A percentile compares a stretch with the other conserved stretches of the same genome.
phyloP scores from a whole-genome alignment of 2,888 invertebrate genomes.

The Bruchidius siliquastri region DNA sequence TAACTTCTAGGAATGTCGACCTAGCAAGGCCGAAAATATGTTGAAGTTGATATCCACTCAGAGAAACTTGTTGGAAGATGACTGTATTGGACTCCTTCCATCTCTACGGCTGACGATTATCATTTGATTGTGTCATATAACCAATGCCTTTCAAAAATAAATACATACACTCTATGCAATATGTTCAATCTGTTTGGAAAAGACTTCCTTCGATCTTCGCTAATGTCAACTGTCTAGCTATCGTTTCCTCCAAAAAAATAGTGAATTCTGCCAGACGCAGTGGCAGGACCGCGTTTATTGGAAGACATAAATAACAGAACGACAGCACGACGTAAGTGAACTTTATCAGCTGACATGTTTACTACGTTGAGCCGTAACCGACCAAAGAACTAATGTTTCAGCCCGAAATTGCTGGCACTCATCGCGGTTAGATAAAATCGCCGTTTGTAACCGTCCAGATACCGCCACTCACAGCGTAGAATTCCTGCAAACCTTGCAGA shows the following conservation, averaged over 20 bases:
- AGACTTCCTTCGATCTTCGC: too few relatives aligned
- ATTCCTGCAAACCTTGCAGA: neutral
- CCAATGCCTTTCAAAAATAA: too few relatives aligned
- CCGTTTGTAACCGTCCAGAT: neutral
- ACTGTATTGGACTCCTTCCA: too few relatives aligned
- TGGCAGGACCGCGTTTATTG: neutral
- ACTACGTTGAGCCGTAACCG: neutral
- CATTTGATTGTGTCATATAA: too few relatives aligned
- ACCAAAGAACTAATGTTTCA: neutral
- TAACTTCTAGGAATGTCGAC: too few relatives aligned
- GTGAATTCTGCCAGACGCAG: neutral
- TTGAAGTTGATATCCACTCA: too few relatives aligned
- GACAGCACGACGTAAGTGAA: neutral
- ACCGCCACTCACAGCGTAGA: neutral
- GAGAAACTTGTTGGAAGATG: too few relatives aligned
- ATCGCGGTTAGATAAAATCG: neutral
- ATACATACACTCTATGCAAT: too few relatives aligned
- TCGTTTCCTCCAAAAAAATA: neutral
- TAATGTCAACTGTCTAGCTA: neutral
- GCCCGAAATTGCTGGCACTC: neutral
- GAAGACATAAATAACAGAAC: neutral
- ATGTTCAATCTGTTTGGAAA: too few relatives aligned
- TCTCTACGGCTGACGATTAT: too few relatives aligned
- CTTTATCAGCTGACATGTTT: neutral
- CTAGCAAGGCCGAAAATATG: too few relatives aligned